Base-by-base conservation (phyloP, 2,797 vertebrate genomes). In the Helicolenus hilgendorfi region DNA sequence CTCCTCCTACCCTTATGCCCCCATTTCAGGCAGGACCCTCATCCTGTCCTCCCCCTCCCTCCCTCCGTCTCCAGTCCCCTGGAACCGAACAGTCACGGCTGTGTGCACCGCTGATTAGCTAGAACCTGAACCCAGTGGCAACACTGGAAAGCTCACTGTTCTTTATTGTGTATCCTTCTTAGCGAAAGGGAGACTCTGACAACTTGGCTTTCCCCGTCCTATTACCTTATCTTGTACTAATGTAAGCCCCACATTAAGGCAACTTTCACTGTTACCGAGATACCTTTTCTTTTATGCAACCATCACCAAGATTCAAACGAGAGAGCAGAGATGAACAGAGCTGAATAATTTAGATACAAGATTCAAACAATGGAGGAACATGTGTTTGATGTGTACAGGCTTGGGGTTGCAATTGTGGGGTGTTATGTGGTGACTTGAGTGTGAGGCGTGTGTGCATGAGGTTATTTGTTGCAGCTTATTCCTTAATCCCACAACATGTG, bases 71-170 rank as follows among this genome's bases (percentile, higher is more conserved):
- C 85, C 94, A 95, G 90, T 93, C 84, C 94, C 89, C 89, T 96
- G 95, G 94, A 96, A 96, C 94, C 92, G 95, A 96, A 96, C 96
- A 96, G 96, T 97, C 96, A 96, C 92, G 95, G 93, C 94, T 96
- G 92, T 96, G 95, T 97, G 96, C 95, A 96, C 93, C 89, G 91
- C 87, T 95, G 95, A 96, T 97, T 96, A 97, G 95, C 95, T 95
- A 93, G 92, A 96, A 97, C 95, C 92, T 93, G 93, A 95, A 94
- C 92, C 95, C 85, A 58, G 89, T 79, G 93, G 94, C 93, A 90
- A 91, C 70, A 83, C 86, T 82, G 92, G 86, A 92, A 90, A 88
- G 82, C 91, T 87, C 91, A 88, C 53, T 83, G 88, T 78, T 86
- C 85, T 85, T 91, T 93, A 87, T 89, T 94, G 89, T 91, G 86